Evolutionary conservation across 1,140 invertebrate species (phyloP), one percentile per base, ranked within the genome.

Genomic region (Drosophila ironensis): DNA sequence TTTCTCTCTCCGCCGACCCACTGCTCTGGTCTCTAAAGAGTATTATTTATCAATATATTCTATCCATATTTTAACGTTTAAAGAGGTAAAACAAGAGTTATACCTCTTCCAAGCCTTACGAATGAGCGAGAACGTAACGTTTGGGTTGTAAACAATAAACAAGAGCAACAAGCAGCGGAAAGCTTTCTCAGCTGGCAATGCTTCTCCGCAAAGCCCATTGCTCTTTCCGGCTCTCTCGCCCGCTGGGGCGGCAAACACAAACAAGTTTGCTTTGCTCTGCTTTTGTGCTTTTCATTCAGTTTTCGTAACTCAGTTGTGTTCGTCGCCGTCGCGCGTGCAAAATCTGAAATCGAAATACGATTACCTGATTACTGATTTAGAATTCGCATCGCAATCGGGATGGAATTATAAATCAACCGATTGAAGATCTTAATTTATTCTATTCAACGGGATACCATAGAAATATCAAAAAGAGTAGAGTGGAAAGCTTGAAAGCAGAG

Each of bases 221-320:
- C 56, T 27, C 48, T 44, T 35, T 47, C 6, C 22, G 11, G 46
- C 51, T n/a, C 28, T 30, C 28, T 37, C 12, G 38, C 33, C 30
- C 60, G 54, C 22, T 37, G 42, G 27, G 73, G 56, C 40, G 56
- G 20, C 60, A 63, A 63, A 66, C 38, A 40, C 45, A 48, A 59
- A 48, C 68, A 71, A 71, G 68, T 70, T 70, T 71, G 60, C 64
- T 53, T 25, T 67, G 24, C 41, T 42, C 60, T 50, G 73, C 52
- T 61, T 76, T 59, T 54, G 77, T 77, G 78, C 71, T 78, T 82
- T 82, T 84, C 73, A 84, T 84, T 82, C 73, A 84, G 54, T 84
- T 77, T 84, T 71, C 59, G 48, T 63, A 63, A 41, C 45, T 82
- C 73, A 77, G 78, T 73, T 82, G 78, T 66, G 78, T 82, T 82